Percentiles rank a stretch among this genome's conserved stretches.
phyloP scores from a whole-genome alignment of 2,113 vertebrate genomes.

The Mustelus asterias region DNA sequence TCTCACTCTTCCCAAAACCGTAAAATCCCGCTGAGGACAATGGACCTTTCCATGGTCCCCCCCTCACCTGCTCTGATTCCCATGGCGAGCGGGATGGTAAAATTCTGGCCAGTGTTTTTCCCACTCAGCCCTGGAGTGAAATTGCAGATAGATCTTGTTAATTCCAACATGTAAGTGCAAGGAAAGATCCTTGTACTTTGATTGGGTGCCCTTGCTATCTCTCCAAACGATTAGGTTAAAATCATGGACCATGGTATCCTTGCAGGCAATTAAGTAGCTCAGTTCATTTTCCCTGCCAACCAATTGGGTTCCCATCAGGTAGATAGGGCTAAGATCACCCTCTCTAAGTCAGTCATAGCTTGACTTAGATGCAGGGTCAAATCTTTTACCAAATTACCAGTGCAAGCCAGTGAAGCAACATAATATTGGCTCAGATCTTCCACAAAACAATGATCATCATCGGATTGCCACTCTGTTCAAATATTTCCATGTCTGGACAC shows the following conservation, averaged over 20 bases:
- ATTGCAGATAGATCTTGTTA: background rate
- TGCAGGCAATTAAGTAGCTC: background rate
- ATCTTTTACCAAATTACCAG: background rate
- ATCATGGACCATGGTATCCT: background rate
- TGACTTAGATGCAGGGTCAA: background rate
- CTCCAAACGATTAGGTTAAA: background rate
- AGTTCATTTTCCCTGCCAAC: background rate
- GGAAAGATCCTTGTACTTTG: background rate
- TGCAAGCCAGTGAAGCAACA: background rate
- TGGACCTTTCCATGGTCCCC: too few relatives aligned
- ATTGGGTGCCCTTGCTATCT: background rate
- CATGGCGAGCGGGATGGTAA: too few relatives aligned
- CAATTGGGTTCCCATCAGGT: background rate
- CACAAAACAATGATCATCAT: too few relatives aligned
- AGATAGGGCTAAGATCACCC: background rate
- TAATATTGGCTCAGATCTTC: background rate
- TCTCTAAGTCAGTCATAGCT: background rate
- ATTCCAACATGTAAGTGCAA: background rate
- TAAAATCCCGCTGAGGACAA: too few relatives aligned
- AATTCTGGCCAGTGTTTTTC: too few relatives aligned
- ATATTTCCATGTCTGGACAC: too few relatives aligned
- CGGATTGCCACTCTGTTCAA: too few relatives aligned
- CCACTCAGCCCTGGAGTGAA: background rate
- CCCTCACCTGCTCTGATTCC: too few relatives aligned
- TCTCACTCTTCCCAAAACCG: too few relatives aligned